These are phyloP conservation scores for Zaprionus camerounensis DNA, from an alignment of 1,140 invertebrate species.

Conservation along the genomic window DNA sequence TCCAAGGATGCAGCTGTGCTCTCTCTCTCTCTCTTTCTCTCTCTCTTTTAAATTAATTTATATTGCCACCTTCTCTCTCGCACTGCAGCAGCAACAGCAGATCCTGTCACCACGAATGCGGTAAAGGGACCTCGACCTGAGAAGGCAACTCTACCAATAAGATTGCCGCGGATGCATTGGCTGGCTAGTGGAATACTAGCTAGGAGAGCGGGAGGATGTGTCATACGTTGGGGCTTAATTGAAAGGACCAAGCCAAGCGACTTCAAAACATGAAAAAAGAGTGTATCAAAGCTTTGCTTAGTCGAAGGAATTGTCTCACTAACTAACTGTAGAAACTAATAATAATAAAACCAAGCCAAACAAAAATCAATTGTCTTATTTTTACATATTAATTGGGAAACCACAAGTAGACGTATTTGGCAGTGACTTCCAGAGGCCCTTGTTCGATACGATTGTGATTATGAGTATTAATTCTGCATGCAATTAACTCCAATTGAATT, in stretches of 20 bases:
- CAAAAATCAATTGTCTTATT: neutral
- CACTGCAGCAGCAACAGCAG: neutral
- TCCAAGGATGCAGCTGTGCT: conserved; percentile 46
- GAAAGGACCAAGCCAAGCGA: neutral
- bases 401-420: neutral
- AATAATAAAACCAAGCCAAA: neutral
- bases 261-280: neutral
- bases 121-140: neutral
- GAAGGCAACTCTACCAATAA: conserved; percentile 3
- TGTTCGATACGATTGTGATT: neutral
- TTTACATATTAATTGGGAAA: neutral
- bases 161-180: neutral
- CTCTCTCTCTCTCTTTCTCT: conserved; percentile 58
- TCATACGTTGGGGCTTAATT: neutral
- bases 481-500: neutral
- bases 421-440: neutral
- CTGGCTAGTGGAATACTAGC: neutral
- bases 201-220: neutral
- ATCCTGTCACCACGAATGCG: conserved; percentile 5
- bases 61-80: conserved; percentile 32
- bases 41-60: conserved; percentile 75
- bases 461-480: conserved; percentile 11
- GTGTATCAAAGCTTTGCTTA: neutral
- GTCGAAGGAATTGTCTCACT: neutral
- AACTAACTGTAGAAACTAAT: neutral